Evolutionary conservation across 2,113 vertebrate species (phyloP).

Genomic region (Trinectes maculatus): DNA sequence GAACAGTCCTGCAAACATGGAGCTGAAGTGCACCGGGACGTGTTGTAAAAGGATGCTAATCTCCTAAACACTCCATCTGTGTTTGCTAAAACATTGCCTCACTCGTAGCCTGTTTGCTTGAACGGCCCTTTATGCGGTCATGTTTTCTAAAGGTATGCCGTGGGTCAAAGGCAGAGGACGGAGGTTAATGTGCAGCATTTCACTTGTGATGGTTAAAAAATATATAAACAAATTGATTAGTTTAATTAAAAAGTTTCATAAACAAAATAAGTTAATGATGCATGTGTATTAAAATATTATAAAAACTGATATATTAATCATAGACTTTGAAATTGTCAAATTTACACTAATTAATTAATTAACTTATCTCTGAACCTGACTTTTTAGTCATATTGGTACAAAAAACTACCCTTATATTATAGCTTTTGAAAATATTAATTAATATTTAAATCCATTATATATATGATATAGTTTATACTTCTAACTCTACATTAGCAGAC

Average conservation of each 20-base stretch:
- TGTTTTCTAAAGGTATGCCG: conserved; percentile 37
- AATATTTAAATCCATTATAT: neutral
- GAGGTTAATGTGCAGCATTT: conserved; percentile 25
- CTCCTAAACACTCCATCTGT: conserved; percentile 71
- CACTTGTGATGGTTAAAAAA: too few species aligned
- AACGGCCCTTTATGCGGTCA: conserved; percentile 43
- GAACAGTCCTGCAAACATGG: conserved; percentile 64
- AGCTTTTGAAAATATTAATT: neutral
- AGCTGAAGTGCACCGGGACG: conserved; percentile 51
- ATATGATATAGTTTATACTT: neutral
- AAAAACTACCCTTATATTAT: neutral
- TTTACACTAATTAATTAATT: neutral
- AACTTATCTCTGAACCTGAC: neutral
- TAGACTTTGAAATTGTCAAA: neutral
- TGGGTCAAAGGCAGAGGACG: conserved; percentile 32
- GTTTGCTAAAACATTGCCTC: conserved; percentile 73
- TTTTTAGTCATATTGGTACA: neutral
- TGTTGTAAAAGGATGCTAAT: conserved; percentile 75
- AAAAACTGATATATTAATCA: neutral
- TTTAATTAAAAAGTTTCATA: too few species aligned
- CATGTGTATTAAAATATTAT: too few species aligned
- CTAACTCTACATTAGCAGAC: neutral
- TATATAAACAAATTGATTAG: too few species aligned
- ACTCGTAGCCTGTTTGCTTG: conserved; percentile 60
- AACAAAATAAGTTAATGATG: too few species aligned